Base-by-base conservation (phyloP, 2,113 vertebrate genomes). In the Nesogale talazaci region DNA sequence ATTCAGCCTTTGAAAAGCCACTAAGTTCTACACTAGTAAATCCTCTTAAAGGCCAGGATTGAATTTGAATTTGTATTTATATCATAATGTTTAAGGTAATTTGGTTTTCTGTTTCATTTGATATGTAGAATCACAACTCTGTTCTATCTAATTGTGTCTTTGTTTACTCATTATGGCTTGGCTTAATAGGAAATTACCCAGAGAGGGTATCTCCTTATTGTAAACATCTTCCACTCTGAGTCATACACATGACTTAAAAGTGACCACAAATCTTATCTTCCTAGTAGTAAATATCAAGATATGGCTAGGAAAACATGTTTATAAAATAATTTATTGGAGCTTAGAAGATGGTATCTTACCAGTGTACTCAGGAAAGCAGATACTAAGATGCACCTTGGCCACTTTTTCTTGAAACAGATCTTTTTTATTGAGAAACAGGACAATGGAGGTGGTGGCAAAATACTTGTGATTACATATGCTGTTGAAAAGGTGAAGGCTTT, bases 401-500 rank as follows among this genome's bases (percentile, higher is more conserved):
- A 98, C 96, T 95, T 98, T 98, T 92, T 98, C 98, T 96, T 97
- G 97, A 94, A 98, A 98, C 42, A 98, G 97, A 29, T 98, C 98
- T 94, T 98, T 98, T 95, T 98, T 98, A 75, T 98, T 98, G 72
- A 98, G 97, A 93, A 98, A 98, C 16, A 98, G 95, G 76, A 98
- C 98, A 36, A 98, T 98, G 82, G 98, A 98, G 59, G 98, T 98
- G 42, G 97, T 97, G 75, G 97, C 94, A 92, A 98, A 98, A 77
- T 97, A 98, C 86, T 98, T 97, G 93, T 98, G 98, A 85, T 98
- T 98, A 80, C 98, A 98, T 96, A 98, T 98, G 83, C 98, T 98
- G 93, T 98, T 98, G 96, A 98, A 98, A 7, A 98, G 93, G 81
- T 98, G 98, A 83, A 98, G 98, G 86, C 98, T 98, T 96, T 98